These are phyloP conservation scores for Euclidia mi DNA, from an alignment of 2,888 invertebrate genomes.

Conservation along the genomic window DNA sequence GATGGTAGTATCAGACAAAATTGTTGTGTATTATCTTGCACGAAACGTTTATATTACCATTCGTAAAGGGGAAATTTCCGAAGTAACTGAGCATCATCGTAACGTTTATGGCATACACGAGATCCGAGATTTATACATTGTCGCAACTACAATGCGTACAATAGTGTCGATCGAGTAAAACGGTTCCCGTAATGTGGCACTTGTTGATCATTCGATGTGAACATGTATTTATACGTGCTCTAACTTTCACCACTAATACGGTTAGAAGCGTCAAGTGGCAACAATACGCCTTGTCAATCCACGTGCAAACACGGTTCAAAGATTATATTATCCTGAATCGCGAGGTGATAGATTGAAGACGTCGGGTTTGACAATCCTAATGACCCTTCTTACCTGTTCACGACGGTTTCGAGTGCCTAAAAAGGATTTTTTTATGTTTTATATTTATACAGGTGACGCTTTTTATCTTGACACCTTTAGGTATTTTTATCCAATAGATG, in stretches of 20 bases:
- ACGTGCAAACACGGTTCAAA: conserved; percentile 8
- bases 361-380: background rate
- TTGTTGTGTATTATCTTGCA: conserved; percentile 2
- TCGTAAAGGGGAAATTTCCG: conserved; percentile 10
- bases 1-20: background rate
- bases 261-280: conserved; percentile 8
- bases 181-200: conserved; percentile 45
- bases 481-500: no score
- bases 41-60: conserved; percentile 5
- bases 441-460: no score
- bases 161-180: conserved; percentile 42
- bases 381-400: conserved; percentile 2
- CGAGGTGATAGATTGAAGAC: conserved; percentile 8
- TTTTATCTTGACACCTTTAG: no score
- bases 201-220: conserved; percentile 50
- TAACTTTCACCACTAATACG: conserved; percentile 2
- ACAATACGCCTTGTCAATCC: background rate
- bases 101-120: conserved; percentile 36
- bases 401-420: no score
- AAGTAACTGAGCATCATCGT: conserved; percentile 23
- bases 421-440: no score
- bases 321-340: conserved; percentile 5
- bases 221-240: conserved; percentile 14
- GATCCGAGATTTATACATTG: conserved; percentile 30
- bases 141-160: conserved; percentile 28